phyloP scores from a whole-genome alignment of 35 echinoderm and acorn worm genomes.

The Ophioderma brevispina region DNA sequence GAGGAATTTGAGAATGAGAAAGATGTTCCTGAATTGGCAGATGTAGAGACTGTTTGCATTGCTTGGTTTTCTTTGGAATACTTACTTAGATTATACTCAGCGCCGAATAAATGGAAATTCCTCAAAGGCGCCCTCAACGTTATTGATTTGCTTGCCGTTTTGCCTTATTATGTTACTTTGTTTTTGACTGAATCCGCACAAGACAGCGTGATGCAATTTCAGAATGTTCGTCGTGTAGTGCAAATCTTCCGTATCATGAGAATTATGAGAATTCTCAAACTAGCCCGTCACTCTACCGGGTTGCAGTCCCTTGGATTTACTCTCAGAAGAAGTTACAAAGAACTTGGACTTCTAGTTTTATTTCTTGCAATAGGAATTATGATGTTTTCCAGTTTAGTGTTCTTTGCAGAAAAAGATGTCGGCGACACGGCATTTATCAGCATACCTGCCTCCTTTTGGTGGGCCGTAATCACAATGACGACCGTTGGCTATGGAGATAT shows the following conservation, averaged over 20 bases:
- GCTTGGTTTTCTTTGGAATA: slow-evolving; percentile 98
- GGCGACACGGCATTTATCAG: slow-evolving; percentile 62
- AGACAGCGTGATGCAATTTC: slow-evolving; percentile 90
- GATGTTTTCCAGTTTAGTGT: slow-evolving; percentile 98
- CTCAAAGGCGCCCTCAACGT: slow-evolving; percentile 95
- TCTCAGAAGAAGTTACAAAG: slow-evolving; percentile 89
- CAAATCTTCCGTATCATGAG: slow-evolving; percentile 98
- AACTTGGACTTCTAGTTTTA: slow-evolving; percentile 85
- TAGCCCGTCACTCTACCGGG: slow-evolving; percentile 94
- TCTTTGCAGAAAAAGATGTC: slow-evolving; percentile 94
- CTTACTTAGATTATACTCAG: slow-evolving; percentile 77
- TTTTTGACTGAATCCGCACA: slow-evolving; percentile 76
- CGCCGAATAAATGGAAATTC: slow-evolving; percentile 99
- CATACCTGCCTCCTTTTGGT: slow-evolving; percentile 97
- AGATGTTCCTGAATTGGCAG: slow-evolving; percentile 66
- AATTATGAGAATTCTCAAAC: slow-evolving; percentile 95
- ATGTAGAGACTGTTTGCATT: slow-evolving; percentile 91
- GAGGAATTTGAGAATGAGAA: slow-evolving; percentile 19
- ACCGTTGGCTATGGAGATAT: slow-evolving; percentile 98
- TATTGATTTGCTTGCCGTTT: slow-evolving; percentile 95
- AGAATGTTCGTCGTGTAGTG: slow-evolving; percentile 89
- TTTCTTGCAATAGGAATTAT: slow-evolving; percentile 96
- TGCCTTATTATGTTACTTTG: slow-evolving; percentile 92
- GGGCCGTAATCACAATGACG: slow-evolving; percentile 99
- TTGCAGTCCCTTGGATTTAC: slow-evolving; percentile 90